Base-by-base conservation (phyloP, 2,797 vertebrate genomes). In the Sebastes steindachneri region DNA sequence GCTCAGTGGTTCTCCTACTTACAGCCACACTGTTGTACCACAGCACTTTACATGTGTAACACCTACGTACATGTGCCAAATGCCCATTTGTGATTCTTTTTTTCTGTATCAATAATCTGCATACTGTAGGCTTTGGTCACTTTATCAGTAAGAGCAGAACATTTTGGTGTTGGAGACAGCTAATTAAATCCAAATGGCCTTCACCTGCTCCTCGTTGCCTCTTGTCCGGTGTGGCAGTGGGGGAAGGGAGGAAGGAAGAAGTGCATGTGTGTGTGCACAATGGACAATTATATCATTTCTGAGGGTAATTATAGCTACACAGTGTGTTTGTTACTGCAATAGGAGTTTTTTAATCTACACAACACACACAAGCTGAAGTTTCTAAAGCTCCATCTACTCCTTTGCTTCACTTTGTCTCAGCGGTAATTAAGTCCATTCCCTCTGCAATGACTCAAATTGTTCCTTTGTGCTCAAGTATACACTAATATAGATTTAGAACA, bases 351-450 rank as follows among this genome's bases (percentile, higher is more conserved):
- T 67, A 70, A 77, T 73, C 14, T 74, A 77, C 12, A 23, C 37
- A 19, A 51, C 55, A 26, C 19, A 17, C 41, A 70, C 17, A 68
- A 29, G 21, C 35, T 35, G 48, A 55, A 26, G 68, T 58, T 48
- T 23, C 17, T 17, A 12, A 37, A 45, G 8, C 17, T 75, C 19
- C 3, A 4, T 69, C 45, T 41, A 4, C 53, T 54, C 53, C 58
- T 68, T 35, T 62, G 65, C 48, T 73, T 65, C 68, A 31, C 41
- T 35, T 59, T 72, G 51, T 75, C 75, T 78, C 75, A 19, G 54
- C 1, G 2, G 67, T 72, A 75, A 75, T 85, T 78, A 67, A 63
- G 66, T 37, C 35, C 14, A 5, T 21, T 31, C 57, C 37, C 26
- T 48, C 35, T 25, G 41, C 9, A 28, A 11, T 12, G 23, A 33